Evolutionary conservation across 2,797 vertebrate genomes (phyloP).

Genomic region (Oreochromis mossambicus): DNA sequence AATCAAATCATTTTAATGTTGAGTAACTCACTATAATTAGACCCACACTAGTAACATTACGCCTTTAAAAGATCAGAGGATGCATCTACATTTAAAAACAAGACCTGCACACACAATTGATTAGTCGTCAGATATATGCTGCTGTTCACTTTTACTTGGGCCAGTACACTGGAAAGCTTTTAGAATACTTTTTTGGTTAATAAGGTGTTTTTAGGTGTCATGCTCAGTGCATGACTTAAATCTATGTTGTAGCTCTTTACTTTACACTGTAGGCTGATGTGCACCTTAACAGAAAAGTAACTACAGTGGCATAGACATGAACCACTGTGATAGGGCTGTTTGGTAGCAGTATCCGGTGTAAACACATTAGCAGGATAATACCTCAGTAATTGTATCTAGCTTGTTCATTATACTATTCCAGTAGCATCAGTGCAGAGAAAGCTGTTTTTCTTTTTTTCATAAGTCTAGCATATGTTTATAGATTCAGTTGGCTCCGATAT

Average conservation of each 20-base stretch:
- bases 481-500: background rate
- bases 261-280: background rate
- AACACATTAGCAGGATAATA: background rate
- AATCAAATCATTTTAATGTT: background rate
- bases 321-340: background rate
- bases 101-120: background rate
- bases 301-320: background rate
- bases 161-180: background rate
- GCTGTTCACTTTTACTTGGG: background rate
- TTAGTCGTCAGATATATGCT: background rate
- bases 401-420: background rate
- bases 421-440: background rate
- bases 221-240: background rate
- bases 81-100: background rate
- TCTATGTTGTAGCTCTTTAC: background rate
- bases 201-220: background rate
- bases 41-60: background rate
- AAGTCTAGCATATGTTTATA: background rate
- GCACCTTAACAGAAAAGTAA: background rate
- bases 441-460: background rate
- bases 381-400: background rate
- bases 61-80: background rate
- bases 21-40: background rate
- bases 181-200: background rate
- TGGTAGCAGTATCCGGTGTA: background rate